A percentile compares a stretch with the other conserved stretches of the same genome.
Conservation (phyloP, 2,888 invertebrate genomes). For the Philereme vetulata region DNA sequence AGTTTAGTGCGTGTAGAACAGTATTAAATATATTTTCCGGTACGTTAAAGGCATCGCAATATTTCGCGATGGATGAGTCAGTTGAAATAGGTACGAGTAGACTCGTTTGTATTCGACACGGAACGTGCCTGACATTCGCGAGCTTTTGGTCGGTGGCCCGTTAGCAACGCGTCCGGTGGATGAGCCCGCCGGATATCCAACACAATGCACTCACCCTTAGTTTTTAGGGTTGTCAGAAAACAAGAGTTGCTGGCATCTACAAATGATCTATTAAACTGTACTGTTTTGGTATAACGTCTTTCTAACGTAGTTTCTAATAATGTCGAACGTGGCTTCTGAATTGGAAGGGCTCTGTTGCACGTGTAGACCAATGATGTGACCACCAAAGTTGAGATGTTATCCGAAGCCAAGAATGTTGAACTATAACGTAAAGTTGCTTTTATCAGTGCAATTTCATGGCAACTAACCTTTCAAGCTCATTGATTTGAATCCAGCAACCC, state of each 20-base stretch:
- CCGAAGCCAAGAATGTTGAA: too few relatives aligned
- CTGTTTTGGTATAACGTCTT: too few relatives aligned
- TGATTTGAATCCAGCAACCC: conserved; percentile 2
- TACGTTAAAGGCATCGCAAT: conserved; percentile 23
- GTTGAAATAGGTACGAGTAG: conserved; percentile 34
- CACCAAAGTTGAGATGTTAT: too few relatives aligned
- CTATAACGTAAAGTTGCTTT: not conserved
- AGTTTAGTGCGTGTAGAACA: too few relatives aligned
- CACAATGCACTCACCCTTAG: conserved; percentile 55
- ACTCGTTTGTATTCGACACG: conserved; percentile 37
- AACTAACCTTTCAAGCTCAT: conserved; percentile 7
- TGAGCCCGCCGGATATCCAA: conserved; percentile 72
- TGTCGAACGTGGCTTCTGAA: too few relatives aligned
- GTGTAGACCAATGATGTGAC: too few relatives aligned
- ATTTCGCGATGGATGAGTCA: conserved; percentile 32
- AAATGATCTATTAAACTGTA: not conserved
- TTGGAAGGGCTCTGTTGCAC: too few relatives aligned
- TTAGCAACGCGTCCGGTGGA: conserved; percentile 70
- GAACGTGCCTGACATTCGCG: conserved; percentile 47
- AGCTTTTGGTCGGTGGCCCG: conserved; percentile 62
- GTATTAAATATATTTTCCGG: conserved; percentile 24
- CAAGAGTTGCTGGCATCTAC: not conserved
- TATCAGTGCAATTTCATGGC: not conserved
- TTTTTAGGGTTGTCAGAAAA: conserved; percentile 21
- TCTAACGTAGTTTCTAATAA: too few relatives aligned